Percentiles rank a stretch among this genome's conserved stretches.
Conservation (phyloP, 1,140 invertebrate species). For the Colletes latitarsis region DNA sequence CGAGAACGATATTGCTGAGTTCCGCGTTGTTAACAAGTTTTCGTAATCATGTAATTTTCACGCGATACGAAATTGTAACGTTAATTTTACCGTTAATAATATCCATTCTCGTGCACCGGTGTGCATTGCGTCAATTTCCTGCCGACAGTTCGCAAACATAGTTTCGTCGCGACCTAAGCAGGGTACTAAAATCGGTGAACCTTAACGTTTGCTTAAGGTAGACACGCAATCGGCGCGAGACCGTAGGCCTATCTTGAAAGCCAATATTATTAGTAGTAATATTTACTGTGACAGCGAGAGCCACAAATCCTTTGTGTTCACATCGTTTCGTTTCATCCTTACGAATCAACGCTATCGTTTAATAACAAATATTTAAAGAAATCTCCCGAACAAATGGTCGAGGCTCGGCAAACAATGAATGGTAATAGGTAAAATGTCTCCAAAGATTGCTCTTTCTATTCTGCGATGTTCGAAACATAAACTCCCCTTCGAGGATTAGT, state of each 20-base stretch:
- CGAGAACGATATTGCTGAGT: slow-evolving; percentile 1
- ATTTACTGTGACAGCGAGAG: slow-evolving; percentile 24
- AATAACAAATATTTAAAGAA: slow-evolving; percentile 10
- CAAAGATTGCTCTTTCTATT: no score
- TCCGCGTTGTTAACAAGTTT: slow-evolving; percentile 8
- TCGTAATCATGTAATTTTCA: neutral
- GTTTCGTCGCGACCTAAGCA: slow-evolving; percentile 19
- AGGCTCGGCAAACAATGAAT: neutral
- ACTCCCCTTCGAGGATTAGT: no score
- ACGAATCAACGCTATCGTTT: slow-evolving; percentile 1
- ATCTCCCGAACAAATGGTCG: neutral
- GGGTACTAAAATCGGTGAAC: slow-evolving; percentile 37
- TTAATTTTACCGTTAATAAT: neutral
- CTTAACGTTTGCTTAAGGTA: slow-evolving; percentile 12
- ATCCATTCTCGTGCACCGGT: neutral
- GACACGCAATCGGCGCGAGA: slow-evolving; percentile 23
- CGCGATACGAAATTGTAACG: neutral
- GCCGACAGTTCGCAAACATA: slow-evolving; percentile 23
- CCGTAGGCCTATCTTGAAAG: slow-evolving; percentile 34
- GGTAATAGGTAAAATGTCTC: neutral
- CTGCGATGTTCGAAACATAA: no score
- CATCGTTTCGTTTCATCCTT: slow-evolving; percentile 28
- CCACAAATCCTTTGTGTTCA: slow-evolving; percentile 27
- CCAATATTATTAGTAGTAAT: slow-evolving; percentile 43
- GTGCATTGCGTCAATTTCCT: neutral